These are phyloP conservation scores for Phrixothrix hirtus DNA, from an alignment of 2,888 invertebrate species.

Conservation along the genomic window DNA sequence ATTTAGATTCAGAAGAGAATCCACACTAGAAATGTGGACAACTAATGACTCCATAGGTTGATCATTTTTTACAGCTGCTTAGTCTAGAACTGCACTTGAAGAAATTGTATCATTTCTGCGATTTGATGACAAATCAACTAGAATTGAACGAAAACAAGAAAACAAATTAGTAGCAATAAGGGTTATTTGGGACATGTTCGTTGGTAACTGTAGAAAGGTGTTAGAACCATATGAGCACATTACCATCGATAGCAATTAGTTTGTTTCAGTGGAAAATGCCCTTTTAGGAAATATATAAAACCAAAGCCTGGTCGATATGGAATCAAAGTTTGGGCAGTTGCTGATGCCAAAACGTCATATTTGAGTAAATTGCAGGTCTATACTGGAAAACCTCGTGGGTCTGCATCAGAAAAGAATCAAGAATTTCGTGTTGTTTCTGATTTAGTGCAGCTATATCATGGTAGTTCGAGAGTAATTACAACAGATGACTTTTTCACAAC, in stretches of 20 bases:
- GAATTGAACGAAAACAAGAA: no score
- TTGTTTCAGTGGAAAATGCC: background rate
- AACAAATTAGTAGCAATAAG: background rate
- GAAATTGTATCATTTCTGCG: background rate
- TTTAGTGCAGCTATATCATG: no score
- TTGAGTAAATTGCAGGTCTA: background rate
- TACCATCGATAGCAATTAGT: background rate
- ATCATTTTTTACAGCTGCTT: background rate
- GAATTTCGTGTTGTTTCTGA: no score
- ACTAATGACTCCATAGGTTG: background rate
- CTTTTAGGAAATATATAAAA: background rate
- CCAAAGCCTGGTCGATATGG: no score
- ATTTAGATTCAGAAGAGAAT: background rate
- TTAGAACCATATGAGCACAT: background rate
- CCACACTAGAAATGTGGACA: background rate
- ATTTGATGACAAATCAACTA: background rate
- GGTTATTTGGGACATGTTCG: background rate
- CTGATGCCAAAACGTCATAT: background rate
- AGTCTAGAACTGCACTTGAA: background rate
- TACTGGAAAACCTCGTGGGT: background rate
- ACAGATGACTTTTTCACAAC: no score
- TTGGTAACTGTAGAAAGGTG: background rate
- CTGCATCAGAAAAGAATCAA: background rate
- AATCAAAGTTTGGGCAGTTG: background rate
- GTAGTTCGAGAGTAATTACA: no score